Evolutionary conservation across 2,888 invertebrate genomes (phyloP).

Genomic region (Seladonia tumulorum): DNA sequence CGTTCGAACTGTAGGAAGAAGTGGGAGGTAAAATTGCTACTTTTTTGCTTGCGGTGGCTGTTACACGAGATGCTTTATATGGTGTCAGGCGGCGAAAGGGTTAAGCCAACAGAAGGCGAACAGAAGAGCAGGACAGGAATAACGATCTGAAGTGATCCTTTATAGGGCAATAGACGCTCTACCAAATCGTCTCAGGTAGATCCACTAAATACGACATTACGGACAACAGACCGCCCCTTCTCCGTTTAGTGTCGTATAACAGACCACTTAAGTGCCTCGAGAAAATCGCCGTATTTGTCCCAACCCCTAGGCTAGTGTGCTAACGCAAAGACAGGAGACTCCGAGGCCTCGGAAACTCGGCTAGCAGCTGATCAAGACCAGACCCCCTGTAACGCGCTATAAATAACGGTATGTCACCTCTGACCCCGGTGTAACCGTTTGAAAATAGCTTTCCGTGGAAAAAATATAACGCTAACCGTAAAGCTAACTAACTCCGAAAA

Average conservation of each 20-base stretch:
- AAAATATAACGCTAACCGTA: neutral
- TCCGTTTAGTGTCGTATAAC: neutral
- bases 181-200: neutral
- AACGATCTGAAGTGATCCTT: constrained; percentile 16
- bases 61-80: constrained; percentile 2
- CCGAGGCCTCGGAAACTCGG: constrained; percentile 15
- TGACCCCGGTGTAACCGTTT: constrained; percentile 26
- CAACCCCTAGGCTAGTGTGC: neutral
- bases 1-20: neutral
- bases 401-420: constrained; percentile 66
- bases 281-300: constrained; percentile 11
- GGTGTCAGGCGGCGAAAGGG: neutral
- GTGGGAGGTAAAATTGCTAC: neutral
- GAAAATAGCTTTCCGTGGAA: neutral
- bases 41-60: neutral
- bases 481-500: neutral
- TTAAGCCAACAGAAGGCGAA: constrained; percentile 6
- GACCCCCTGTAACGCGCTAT: constrained; percentile 46
- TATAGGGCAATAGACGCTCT: neutral
- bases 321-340: constrained; percentile 1
- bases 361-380: constrained; percentile 26
- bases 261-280: neutral
- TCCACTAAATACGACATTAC: constrained; percentile 12
- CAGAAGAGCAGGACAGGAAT: neutral
- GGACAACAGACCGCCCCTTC: neutral